Evolutionary conservation across 2,888 invertebrate species (phyloP), one percentile per base, ranked within the genome.

Genomic region (Nyleta sp.): DNA sequence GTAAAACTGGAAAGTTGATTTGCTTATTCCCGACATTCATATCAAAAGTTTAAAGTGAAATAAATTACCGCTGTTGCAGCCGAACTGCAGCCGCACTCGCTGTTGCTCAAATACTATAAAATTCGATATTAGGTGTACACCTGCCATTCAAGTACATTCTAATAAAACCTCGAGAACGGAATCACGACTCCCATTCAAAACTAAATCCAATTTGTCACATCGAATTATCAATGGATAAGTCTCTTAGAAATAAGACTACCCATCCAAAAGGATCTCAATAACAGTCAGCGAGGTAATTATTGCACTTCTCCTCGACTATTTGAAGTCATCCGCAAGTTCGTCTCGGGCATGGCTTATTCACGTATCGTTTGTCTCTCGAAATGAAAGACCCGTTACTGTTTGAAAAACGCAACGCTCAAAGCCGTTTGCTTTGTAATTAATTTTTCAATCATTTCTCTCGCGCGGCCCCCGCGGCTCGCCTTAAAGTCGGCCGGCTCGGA

Each of bases 381-480:
- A 11, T n/a, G n/a, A 42, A 68, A 59, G 35, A 38, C 7, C 48
- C 48, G 59, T 50, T 20, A 11, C 22, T 2, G 11, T 28, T 59
- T 62, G 5, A 62, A 55, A 44, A 64, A 64, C 44, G 48, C 53
- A 53, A 46, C 18, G 68, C 53, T 48, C 22, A 53, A 48, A 68
- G 75, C 55, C 50, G 44, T 65, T 73, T 65, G 52, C 55, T 48
- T 68, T 67, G 62, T 31, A 68, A 75, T 68, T 75, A 68, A 68
- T 75, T 62, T 75, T 68, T 68, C 62, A 75, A 75, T 75, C 68
- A 48, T 24, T 60, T n/a, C n/a, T n/a, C n/a, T n/a, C n/a, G n/a
- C 38, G 42, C 22, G 33, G 42, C 59, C 53, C 59, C 62, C 13
- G 75, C 67, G 48, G 74, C 67, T 28, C 11, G 52, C 2, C 28